Evolutionary conservation across 2,797 vertebrate species (phyloP).

Genomic region (Balearica regulorum): DNA sequence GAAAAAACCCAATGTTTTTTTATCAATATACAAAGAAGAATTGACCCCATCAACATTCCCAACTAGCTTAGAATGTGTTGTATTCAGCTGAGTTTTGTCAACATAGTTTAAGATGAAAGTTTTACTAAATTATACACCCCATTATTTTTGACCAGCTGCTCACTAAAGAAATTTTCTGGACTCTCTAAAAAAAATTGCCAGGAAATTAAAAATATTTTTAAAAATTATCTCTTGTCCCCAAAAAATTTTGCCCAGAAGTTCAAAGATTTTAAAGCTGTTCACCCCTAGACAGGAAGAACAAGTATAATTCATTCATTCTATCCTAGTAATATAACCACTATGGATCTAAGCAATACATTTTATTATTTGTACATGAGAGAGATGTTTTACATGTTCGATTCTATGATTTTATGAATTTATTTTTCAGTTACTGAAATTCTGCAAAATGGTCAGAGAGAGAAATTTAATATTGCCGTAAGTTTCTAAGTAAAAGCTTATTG

Average conservation of each 20-base stretch:
- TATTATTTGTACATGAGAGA: background rate
- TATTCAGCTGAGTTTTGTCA: background rate
- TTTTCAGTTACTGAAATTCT: background rate
- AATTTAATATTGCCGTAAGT: background rate
- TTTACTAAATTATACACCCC: background rate
- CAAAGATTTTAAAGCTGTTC: background rate
- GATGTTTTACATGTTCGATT: background rate
- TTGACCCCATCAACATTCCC: background rate
- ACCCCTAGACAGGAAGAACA: background rate
- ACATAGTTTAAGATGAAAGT: background rate
- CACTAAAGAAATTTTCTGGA: background rate
- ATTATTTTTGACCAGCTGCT: background rate
- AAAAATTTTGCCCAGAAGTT: background rate
- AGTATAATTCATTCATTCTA: background rate
- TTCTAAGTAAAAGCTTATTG: background rate
- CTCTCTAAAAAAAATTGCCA: background rate
- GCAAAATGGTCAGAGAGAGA: background rate
- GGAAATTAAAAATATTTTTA: background rate
- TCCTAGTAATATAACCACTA: background rate
- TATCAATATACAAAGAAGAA: background rate
- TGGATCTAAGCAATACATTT: background rate
- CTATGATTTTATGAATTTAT: too few relatives aligned
- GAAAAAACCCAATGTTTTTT: background rate
- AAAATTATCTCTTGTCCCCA: background rate
- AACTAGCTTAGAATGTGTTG: background rate